Conservation (phyloP, 2,113 vertebrate genomes). For the Aleadryas rufinucha region DNA sequence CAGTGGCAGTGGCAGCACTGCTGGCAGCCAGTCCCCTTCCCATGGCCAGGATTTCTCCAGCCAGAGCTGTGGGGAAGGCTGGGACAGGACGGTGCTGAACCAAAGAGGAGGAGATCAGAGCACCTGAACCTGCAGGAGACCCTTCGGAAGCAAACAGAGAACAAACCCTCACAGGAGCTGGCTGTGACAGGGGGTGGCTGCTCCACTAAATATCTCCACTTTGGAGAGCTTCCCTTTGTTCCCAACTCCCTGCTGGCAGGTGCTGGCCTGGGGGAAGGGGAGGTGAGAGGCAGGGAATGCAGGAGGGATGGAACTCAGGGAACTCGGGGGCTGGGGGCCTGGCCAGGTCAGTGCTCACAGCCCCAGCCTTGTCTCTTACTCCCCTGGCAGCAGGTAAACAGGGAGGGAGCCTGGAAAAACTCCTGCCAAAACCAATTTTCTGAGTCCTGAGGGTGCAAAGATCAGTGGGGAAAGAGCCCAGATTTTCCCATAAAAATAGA, state of each 20-base stretch:
- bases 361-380: background rate
- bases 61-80: background rate
- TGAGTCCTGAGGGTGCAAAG: accelerated
- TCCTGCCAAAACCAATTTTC: background rate
- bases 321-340: background rate
- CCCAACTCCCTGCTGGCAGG: background rate
- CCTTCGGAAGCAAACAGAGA: background rate
- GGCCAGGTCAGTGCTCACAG: background rate
- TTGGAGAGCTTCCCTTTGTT: background rate
- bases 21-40: background rate
- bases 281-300: background rate
- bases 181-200: background rate
- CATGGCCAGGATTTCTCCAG: background rate
- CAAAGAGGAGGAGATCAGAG: background rate
- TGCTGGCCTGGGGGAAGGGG: background rate
- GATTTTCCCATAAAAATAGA: background rate
- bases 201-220: background rate
- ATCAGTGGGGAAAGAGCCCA: background rate
- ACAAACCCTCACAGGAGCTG: background rate
- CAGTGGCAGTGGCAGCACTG: accelerated
- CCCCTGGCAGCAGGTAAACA: background rate
- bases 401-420: background rate
- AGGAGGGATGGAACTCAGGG: background rate
- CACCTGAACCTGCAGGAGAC: background rate
- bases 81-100: background rate